A percentile compares a stretch with the other conserved stretches of the same genome.
These are phyloP conservation scores for Incurvaria masculella DNA, from an alignment of 2,888 invertebrate species.

Conservation along the genomic window DNA sequence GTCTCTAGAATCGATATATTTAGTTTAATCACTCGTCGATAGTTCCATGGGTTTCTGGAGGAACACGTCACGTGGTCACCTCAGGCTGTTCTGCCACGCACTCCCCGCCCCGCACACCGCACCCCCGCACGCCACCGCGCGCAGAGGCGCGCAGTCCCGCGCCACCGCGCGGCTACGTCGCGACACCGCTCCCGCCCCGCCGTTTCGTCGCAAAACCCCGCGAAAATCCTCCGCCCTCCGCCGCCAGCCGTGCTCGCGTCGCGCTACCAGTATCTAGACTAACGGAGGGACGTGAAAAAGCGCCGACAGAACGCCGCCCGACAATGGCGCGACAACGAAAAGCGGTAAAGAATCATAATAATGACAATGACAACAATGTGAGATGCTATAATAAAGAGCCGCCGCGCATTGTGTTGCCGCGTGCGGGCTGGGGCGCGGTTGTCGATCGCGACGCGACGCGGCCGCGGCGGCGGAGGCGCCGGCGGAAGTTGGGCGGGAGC, in stretches of 20 bases:
- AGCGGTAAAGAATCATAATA: constrained; percentile 59
- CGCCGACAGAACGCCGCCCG: constrained; percentile 55
- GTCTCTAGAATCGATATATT: too few species aligned
- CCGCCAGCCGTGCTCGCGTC: constrained; percentile 52
- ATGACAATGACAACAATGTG: constrained; percentile 59
- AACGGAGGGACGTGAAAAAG: constrained; percentile 56
- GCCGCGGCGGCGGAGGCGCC: too few species aligned
- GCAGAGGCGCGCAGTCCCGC: not conserved
- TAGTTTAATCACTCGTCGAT: too few species aligned
- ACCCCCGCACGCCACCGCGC: not conserved
- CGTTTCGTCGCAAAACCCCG: not conserved
- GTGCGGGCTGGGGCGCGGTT: constrained; percentile 50
- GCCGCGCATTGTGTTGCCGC: constrained; percentile 47
- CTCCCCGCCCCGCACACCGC: not conserved
- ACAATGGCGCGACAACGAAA: constrained; percentile 38
- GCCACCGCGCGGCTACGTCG: not conserved
- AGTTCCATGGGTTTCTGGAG: too few species aligned
- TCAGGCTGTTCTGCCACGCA: too few species aligned
- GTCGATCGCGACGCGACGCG: constrained; percentile 25
- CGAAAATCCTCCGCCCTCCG: constrained; percentile 49
- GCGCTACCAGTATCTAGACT: constrained; percentile 55
- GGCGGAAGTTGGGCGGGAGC: too few species aligned
- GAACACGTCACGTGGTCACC: too few species aligned
- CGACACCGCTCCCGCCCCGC: not conserved
- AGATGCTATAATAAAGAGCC: constrained; percentile 58